These are phyloP conservation scores for Cantharis nigra DNA, from an alignment of 2,888 invertebrate species.

Conservation along the genomic window DNA sequence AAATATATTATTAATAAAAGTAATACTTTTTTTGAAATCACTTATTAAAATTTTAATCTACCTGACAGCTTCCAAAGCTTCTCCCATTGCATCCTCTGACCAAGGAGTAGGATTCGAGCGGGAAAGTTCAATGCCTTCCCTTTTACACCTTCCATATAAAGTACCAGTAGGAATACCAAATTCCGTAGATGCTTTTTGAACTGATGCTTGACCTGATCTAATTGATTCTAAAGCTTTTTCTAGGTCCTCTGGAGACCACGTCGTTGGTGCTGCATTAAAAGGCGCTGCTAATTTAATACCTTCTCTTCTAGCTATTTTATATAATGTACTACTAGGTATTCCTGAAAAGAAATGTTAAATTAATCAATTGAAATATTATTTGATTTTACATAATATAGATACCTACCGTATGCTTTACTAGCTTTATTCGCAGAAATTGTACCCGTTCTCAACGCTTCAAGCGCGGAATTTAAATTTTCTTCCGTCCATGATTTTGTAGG, in stretches of 20 bases:
- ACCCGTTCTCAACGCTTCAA: constrained; percentile 81
- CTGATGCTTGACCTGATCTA: constrained; percentile 78
- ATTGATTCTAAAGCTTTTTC: constrained; percentile 82
- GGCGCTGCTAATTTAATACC: constrained; percentile 88
- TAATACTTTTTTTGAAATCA: too few species aligned
- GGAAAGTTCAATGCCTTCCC: constrained; percentile 87
- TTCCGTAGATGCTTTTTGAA: constrained; percentile 84
- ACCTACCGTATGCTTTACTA: constrained; percentile 80
- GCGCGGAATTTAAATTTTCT: constrained; percentile 78
- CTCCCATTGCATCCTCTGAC: constrained; percentile 93
- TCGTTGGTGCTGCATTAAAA: constrained; percentile 88
- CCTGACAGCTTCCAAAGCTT: constrained; percentile 88
- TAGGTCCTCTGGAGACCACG: constrained; percentile 85
- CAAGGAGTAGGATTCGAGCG: constrained; percentile 90
- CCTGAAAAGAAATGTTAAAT: constrained; percentile 53
- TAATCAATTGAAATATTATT: background rate
- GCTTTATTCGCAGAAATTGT: constrained; percentile 90
- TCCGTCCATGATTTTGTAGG: constrained; percentile 88
- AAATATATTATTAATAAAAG: too few species aligned
- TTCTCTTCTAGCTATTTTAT: constrained; percentile 89
- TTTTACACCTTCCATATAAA: constrained; percentile 84
- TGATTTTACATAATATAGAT: background rate
- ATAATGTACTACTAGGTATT: constrained; percentile 88
- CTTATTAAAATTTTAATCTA: constrained; percentile 47
- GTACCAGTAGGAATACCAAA: constrained; percentile 90